These are phyloP conservation scores for Acrossocheilus fasciatus DNA, from an alignment of 2,797 vertebrate species.

Conservation along the genomic window DNA sequence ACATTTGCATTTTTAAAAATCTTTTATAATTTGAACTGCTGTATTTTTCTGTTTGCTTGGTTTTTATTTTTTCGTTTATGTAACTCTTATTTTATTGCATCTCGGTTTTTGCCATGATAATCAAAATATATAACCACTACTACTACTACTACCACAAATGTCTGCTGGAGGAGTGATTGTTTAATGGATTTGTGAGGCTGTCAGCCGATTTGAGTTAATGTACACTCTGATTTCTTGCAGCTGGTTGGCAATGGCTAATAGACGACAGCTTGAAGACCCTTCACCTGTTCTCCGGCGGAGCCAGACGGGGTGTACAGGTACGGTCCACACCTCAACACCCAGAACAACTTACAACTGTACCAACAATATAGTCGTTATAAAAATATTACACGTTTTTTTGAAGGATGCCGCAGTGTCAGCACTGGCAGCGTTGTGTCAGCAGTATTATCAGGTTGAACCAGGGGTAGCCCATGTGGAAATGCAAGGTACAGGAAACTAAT, in stretches of 20 bases:
- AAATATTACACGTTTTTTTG: neutral
- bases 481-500: slow-evolving; percentile 77
- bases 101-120: neutral
- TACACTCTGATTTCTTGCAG: slow-evolving; percentile 73
- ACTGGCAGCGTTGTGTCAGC: slow-evolving; percentile 84
- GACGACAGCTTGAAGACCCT: slow-evolving; percentile 88
- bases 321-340: neutral
- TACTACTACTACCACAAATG: neutral
- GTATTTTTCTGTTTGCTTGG: neutral
- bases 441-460: slow-evolving; percentile 79
- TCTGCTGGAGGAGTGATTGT: neutral
- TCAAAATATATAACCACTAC: neutral
- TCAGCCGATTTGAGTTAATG: neutral
- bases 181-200: slow-evolving; percentile 2
- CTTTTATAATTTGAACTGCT: neutral
- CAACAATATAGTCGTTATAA: neutral
- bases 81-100: neutral
- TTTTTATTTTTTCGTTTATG: neutral
- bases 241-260: slow-evolving; percentile 90
- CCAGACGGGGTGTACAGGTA: slow-evolving; percentile 85
- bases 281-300: slow-evolving; percentile 78
- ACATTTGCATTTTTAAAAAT: neutral
- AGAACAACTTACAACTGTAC: neutral
- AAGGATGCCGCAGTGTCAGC: slow-evolving; percentile 85
- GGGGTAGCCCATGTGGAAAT: slow-evolving; percentile 77